A percentile compares a stretch with the other conserved stretches of the same genome.
These are phyloP conservation scores for Lysandra coridon DNA, from an alignment of 2,888 invertebrate species.

Conservation along the genomic window DNA sequence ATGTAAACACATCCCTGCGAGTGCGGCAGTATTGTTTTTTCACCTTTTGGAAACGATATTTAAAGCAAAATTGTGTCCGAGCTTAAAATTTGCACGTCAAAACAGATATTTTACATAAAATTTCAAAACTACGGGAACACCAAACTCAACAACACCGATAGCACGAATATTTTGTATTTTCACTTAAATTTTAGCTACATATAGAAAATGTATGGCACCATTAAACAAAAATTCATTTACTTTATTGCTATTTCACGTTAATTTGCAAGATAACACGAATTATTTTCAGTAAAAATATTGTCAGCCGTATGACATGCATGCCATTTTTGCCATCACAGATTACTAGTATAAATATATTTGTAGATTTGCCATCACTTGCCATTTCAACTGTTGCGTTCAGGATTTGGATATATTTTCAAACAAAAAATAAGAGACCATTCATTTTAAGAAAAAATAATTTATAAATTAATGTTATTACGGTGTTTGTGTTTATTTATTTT, in stretches of 20 bases:
- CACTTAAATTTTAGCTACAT: constrained; percentile 28
- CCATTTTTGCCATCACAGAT: constrained; percentile 58
- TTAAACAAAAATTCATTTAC: constrained; percentile 41
- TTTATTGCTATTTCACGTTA: constrained; percentile 42
- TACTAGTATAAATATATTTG: too few relatives aligned
- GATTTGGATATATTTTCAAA: constrained; percentile 37
- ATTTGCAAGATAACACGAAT: constrained; percentile 46
- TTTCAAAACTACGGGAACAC: constrained; percentile 62
- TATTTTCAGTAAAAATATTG: constrained; percentile 57
- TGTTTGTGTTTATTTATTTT: background rate
- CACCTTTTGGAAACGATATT: constrained; percentile 34
- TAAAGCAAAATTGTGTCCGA: constrained; percentile 39
- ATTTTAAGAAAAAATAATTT: constrained; percentile 29
- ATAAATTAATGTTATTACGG: background rate
- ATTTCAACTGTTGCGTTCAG: constrained; percentile 67
- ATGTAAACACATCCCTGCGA: constrained; percentile 77
- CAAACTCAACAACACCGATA: constrained; percentile 20
- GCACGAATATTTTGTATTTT: background rate
- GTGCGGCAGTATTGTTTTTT: constrained; percentile 52
- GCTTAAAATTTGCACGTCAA: constrained; percentile 14
- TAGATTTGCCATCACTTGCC: constrained; percentile 38
- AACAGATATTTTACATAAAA: constrained; percentile 53
- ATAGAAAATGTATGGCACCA: constrained; percentile 50
- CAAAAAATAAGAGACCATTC: constrained; percentile 53
- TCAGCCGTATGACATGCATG: constrained; percentile 73